Evolutionary conservation across 2,797 vertebrate genomes (phyloP).

Genomic region (Heterohyrax brucei): DNA sequence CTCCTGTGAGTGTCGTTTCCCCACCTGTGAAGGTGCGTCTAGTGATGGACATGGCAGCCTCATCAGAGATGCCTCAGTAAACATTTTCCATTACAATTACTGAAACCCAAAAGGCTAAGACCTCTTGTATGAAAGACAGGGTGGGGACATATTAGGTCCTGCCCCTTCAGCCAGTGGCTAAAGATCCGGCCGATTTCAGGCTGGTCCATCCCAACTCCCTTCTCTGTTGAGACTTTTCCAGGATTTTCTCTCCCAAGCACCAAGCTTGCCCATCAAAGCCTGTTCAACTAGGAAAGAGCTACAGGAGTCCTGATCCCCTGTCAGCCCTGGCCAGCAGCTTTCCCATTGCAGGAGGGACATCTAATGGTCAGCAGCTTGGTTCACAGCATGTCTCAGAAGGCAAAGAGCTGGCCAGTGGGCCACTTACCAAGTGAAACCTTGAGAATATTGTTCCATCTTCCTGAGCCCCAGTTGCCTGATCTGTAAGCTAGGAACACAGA

Average conservation of each 20-base stretch:
- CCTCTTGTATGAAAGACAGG: not conserved
- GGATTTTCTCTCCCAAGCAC: not conserved
- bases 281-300: not conserved
- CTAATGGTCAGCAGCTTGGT: not conserved
- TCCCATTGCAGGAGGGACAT: not conserved
- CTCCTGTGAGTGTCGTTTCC: not conserved
- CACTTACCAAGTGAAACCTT: not conserved
- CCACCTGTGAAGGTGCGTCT: not conserved
- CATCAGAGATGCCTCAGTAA: not conserved
- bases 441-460: not conserved
- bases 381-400: not conserved
- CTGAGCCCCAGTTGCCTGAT: not conserved
- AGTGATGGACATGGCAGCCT: not conserved
- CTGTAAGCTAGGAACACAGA: too few species aligned
- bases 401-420: too few species aligned
- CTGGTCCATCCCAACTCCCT: not conserved
- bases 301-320: not conserved
- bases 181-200: not conserved
- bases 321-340: not conserved
- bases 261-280: not conserved
- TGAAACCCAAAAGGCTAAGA: not conserved
- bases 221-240: not conserved
- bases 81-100: not conserved
- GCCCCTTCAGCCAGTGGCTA: not conserved
- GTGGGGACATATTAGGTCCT: not conserved